Conservation (phyloP, 2,113 vertebrate genomes). For the Leptobrachium ailaonicum region DNA sequence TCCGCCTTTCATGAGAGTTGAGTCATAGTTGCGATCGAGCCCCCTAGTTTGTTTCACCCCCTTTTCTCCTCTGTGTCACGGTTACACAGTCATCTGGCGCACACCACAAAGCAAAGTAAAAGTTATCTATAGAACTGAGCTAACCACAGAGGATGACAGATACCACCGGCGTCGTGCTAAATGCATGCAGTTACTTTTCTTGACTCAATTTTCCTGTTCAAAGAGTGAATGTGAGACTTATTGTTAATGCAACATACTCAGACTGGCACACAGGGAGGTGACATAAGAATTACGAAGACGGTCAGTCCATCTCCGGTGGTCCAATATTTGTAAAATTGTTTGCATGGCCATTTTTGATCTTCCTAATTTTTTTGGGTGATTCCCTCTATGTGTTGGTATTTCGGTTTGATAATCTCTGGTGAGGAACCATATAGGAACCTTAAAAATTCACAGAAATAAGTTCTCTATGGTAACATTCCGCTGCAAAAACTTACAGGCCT, state of each 20-base stretch:
- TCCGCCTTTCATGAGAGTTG: neutral
- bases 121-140: slow-evolving; percentile 41
- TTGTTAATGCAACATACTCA: neutral
- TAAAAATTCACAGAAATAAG: too few relatives aligned
- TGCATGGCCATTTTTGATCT: too few relatives aligned
- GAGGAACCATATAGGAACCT: too few relatives aligned
- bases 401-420: too few relatives aligned
- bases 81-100: neutral
- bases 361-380: too few relatives aligned
- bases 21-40: neutral
- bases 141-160: slow-evolving; percentile 9
- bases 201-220: too few relatives aligned
- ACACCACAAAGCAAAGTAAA: slow-evolving; percentile 39
- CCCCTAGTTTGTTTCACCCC: neutral
- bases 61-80: neutral
- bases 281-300: too few relatives aligned
- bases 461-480: too few relatives aligned
- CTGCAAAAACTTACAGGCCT: too few relatives aligned
- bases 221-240: neutral
- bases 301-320: too few relatives aligned
- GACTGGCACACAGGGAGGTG: neutral
- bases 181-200: neutral
- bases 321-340: too few relatives aligned
- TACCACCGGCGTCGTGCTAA: neutral
- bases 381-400: too few relatives aligned